phyloP scores from a whole-genome alignment of 2,113 vertebrate genomes.

The Megatriorchis doriae region DNA sequence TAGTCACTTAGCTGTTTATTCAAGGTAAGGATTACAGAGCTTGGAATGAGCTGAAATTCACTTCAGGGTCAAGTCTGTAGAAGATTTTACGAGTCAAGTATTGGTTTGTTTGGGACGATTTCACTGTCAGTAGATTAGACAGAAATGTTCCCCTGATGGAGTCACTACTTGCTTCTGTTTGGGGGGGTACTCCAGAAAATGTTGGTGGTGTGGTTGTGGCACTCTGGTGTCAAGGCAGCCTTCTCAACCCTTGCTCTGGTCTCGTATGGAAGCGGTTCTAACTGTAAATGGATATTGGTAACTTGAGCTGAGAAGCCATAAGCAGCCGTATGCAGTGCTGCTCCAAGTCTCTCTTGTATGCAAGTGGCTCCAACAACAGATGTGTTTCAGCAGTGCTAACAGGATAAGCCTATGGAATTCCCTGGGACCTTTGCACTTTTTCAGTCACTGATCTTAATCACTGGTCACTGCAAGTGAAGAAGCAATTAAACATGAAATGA shows the following conservation, averaged over 20 bases:
- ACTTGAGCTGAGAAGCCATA: background rate
- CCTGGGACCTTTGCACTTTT: background rate
- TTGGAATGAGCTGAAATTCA: background rate
- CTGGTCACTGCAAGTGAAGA: background rate
- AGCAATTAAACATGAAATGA: background rate
- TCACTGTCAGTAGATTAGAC: background rate
- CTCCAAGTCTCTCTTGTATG: background rate
- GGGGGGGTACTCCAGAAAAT: background rate
- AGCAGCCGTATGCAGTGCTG: background rate
- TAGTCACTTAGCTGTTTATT: background rate
- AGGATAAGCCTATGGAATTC: background rate
- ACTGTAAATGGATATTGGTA: background rate
- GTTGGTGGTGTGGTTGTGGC: background rate
- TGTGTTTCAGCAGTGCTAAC: background rate
- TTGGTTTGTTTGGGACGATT: background rate
- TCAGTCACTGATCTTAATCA: background rate
- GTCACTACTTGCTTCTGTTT: background rate
- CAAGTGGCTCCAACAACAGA: background rate
- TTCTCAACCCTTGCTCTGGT: background rate
- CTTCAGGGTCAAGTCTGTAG: background rate
- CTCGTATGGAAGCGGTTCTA: background rate
- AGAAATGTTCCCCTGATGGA: background rate
- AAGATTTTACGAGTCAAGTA: background rate
- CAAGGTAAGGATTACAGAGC: background rate
- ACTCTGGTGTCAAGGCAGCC: background rate